Evolutionary conservation across 2,888 invertebrate genomes (phyloP), one percentile per base, ranked within the genome.

Genomic region (Alloscopus bannaensis): DNA sequence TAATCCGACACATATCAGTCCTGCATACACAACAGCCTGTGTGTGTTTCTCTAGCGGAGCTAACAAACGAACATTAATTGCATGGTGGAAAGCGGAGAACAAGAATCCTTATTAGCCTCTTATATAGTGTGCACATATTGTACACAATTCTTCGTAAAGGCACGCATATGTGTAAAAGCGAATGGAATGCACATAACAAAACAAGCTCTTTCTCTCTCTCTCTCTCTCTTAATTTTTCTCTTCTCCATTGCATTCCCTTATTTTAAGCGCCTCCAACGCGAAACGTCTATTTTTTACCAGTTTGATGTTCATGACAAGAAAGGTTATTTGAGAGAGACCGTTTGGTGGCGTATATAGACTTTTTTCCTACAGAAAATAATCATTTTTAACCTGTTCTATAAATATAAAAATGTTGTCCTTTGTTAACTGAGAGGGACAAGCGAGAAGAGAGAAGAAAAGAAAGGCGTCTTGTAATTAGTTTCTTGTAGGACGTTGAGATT

Each of bases 401-500:
- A 78, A 78, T 78, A 71, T 50, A 71, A 22, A 52, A 2, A 59
- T 28, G 31, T 36, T n/a, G n/a, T 59, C 59, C 20, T 31, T 59
- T 26, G 47, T 45, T 8, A 26, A 55, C 18, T 24, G 26, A 8
- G n/a, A 55, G 28, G 68, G 47, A 29, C 64, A 66, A 20, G 45
- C 55, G 59, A 52, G 57, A 20, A 47, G 29, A 50, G 28, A 66
- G 47, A 75, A 60, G 47, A 50, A 47, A 73, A 65, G 28, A 22
- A 68, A 60, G 65, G 69, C 62, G 62, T 62, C 69, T 72, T 71
- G 78, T 78, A 78, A 78, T 78, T 78, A 78, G 78, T 78, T 66
- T 71, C 64, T 78, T 71, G n/a, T n/a, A 78, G 71, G 78, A 78
- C 78, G 70, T n/a, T 71, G 78, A 78, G 78, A 78, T 78, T 78